A percentile compares a stretch with the other conserved stretches of the same genome.
Evolutionary conservation across 2,888 invertebrate genomes (phyloP).

Genomic region (Bombylius discolor): DNA sequence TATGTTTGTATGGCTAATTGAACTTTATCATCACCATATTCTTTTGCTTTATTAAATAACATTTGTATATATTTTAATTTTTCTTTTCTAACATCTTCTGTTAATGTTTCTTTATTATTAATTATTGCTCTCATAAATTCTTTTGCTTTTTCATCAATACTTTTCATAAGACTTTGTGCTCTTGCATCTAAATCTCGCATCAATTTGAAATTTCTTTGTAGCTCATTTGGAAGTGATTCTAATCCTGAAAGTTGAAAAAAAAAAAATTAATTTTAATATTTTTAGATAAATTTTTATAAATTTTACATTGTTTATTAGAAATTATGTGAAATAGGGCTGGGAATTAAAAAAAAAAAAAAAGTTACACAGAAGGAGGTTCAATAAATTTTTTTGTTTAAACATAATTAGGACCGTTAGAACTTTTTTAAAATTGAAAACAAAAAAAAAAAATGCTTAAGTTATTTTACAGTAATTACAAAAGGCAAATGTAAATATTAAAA

Average conservation of each 20-base stretch:
- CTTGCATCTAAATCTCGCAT: constrained; percentile 92
- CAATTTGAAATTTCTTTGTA: constrained; percentile 88
- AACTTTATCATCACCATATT: constrained; percentile 95
- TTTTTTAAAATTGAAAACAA: too few species aligned
- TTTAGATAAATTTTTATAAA: not conserved
- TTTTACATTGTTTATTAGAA: not conserved
- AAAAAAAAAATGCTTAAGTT: too few species aligned
- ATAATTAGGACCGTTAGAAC: too few species aligned
- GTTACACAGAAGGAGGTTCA: too few species aligned
- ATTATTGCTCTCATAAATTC: constrained; percentile 34
- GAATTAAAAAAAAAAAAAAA: too few species aligned
- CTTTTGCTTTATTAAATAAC: constrained; percentile 85
- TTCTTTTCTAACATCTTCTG: constrained; percentile 64
- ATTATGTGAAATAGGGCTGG: too few species aligned
- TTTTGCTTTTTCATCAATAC: constrained; percentile 63
- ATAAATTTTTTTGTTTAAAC: too few species aligned
- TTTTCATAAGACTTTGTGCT: constrained; percentile 80
- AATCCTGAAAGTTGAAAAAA: constrained; percentile 47
- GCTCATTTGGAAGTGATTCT: constrained; percentile 86
- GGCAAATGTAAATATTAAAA: too few species aligned
- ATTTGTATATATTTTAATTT: constrained; percentile 73
- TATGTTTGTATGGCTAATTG: constrained; percentile 96
- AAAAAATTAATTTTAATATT: constrained; percentile 14
- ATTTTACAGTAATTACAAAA: too few species aligned
- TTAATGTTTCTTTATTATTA: constrained; percentile 23